Evolutionary conservation across 2,888 invertebrate species (phyloP).

Genomic region (Archips crataeganus): DNA sequence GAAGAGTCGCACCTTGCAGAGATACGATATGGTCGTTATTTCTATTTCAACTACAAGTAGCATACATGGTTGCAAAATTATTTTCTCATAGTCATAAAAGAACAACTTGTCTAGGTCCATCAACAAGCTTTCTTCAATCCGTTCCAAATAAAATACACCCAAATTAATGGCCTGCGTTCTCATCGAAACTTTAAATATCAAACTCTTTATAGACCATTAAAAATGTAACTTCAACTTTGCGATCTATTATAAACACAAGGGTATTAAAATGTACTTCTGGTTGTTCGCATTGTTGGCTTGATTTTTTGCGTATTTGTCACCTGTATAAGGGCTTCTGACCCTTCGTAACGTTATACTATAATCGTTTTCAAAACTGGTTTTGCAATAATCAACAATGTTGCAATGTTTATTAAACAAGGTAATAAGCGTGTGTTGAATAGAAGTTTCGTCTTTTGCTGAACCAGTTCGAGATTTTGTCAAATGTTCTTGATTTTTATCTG

Average conservation of each 20-base stretch:
- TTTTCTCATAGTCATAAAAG: constrained; percentile 60
- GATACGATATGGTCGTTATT: constrained; percentile 3
- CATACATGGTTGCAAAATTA: constrained; percentile 34
- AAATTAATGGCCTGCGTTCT: constrained; percentile 73
- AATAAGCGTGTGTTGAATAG: constrained; percentile 69
- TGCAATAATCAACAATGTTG: constrained; percentile 78
- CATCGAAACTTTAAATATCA: constrained; percentile 67
- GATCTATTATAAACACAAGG: constrained; percentile 61
- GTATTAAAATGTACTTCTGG: constrained; percentile 79
- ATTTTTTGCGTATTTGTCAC: constrained; percentile 73
- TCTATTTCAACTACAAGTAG: background rate
- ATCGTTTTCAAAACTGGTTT: constrained; percentile 66
- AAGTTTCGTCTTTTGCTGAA: constrained; percentile 47
- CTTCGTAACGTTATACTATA: constrained; percentile 56
- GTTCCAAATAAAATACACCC: constrained; percentile 58
- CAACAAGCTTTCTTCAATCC: constrained; percentile 41
- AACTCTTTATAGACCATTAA: constrained; percentile 76
- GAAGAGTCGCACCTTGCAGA: background rate
- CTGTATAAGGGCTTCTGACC: constrained; percentile 53
- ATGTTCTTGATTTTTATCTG: constrained; percentile 39
- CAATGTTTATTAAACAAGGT: constrained; percentile 84
- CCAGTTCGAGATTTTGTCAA: constrained; percentile 34
- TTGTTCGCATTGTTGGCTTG: constrained; percentile 68
- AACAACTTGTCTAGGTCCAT: constrained; percentile 45
- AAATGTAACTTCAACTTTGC: constrained; percentile 68